phyloP scores from a whole-genome alignment of 1,140 invertebrate genomes.

The Pygmarrhopalites habei region DNA sequence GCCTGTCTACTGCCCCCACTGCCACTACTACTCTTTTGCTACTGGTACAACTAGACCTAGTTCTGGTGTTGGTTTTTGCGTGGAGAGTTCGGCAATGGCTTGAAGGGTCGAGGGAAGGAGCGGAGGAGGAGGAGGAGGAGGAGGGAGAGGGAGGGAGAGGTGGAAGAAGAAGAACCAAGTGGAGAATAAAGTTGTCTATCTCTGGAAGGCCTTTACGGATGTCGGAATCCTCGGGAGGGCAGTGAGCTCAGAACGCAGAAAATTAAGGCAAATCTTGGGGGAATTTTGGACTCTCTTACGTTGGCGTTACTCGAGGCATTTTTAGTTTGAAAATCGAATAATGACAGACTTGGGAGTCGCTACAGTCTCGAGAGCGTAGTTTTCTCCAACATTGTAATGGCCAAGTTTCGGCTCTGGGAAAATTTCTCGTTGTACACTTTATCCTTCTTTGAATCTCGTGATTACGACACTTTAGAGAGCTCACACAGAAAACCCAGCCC shows the following conservation, averaged over 20 bases:
- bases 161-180: slow-evolving; percentile 20
- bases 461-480: slow-evolving; percentile 40
- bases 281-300: slow-evolving; percentile 49
- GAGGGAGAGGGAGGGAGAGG: slow-evolving; percentile 2
- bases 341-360: slow-evolving; percentile 41
- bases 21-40: too few species aligned
- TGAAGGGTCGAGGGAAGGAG: background rate
- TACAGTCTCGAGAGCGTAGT: slow-evolving; percentile 37
- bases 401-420: slow-evolving; percentile 36
- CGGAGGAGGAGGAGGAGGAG: slow-evolving; percentile 3
- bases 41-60: too few species aligned
- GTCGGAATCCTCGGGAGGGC: slow-evolving; percentile 49
- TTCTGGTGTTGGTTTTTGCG: too few species aligned
- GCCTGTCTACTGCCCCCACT: too few species aligned
- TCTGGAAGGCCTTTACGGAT: slow-evolving; percentile 37
- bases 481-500: slow-evolving; percentile 21
- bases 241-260: slow-evolving; percentile 63
- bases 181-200: slow-evolving; percentile 34
- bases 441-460: slow-evolving; percentile 39
- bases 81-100: background rate
- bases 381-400: slow-evolving; percentile 40
- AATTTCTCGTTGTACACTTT: slow-evolving; percentile 36
- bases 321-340: slow-evolving; percentile 43
- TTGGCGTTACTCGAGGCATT: slow-evolving; percentile 39
- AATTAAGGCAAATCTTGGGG: slow-evolving; percentile 58